phyloP scores from a whole-genome alignment of 2,888 invertebrate species.

The Didymodactylos carnosus region DNA sequence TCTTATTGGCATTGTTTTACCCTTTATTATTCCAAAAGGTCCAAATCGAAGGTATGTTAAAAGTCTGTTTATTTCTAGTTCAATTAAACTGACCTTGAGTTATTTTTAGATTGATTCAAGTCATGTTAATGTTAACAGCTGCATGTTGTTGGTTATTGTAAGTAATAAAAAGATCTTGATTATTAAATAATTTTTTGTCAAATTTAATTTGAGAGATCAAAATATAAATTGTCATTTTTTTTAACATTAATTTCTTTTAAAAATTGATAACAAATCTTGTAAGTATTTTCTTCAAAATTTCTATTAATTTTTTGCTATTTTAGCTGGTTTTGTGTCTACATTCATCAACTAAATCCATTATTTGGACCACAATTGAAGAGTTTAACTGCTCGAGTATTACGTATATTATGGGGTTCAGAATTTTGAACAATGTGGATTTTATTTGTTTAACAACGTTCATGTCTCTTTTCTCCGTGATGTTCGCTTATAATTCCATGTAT shows the following conservation, averaged over 20 bases:
- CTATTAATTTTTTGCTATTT: background rate
- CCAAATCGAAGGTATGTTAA: slow-evolving; percentile 4
- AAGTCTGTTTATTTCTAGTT: background rate
- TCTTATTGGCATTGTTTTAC: slow-evolving; percentile 5
- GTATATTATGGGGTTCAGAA: slow-evolving; percentile 6
- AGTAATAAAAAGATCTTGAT: background rate
- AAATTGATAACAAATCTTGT: too few species aligned
- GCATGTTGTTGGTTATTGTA: slow-evolving; percentile 13
- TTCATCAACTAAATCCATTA: slow-evolving; percentile 14
- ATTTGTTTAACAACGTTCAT: too few species aligned
- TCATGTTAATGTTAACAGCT: slow-evolving; percentile 10
- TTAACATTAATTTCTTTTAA: too few species aligned
- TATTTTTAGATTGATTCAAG: slow-evolving; percentile 1
- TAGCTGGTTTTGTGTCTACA: slow-evolving; percentile 12
- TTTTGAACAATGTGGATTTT: too few species aligned
- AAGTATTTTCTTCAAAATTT: too few species aligned
- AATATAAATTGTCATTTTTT: too few species aligned
- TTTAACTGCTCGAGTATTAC: slow-evolving; percentile 5
- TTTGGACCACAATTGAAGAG: slow-evolving; percentile 11
- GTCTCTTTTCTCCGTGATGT: too few species aligned
- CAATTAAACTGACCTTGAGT: background rate
- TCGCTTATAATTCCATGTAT: too few species aligned
- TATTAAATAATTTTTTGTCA: background rate
- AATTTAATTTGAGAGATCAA: background rate
- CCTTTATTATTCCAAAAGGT: slow-evolving; percentile 9